Conservation (phyloP, 2,113 vertebrate species). For the Alethe diademata region DNA sequence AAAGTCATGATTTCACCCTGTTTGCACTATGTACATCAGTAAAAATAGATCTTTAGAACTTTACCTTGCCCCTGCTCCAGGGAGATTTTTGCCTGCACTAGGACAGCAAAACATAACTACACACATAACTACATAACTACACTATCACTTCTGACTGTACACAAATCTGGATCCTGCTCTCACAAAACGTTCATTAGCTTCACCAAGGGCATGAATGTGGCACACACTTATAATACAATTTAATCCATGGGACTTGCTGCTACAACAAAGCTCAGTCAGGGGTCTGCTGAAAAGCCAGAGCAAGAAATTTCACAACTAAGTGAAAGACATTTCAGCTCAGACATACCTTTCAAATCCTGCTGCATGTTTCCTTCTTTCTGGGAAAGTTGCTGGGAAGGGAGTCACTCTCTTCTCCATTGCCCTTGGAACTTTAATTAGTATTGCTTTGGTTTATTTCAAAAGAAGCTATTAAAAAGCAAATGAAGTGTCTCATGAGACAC, state of each 20-base stretch:
- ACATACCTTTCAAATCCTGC: constrained; percentile 77
- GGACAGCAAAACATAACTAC: background rate
- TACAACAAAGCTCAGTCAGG: background rate
- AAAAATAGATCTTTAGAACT: background rate
- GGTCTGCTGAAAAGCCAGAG: constrained; percentile 24
- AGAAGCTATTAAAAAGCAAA: constrained; percentile 78
- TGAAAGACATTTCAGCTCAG: constrained; percentile 48
- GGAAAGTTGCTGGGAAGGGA: constrained; percentile 61
- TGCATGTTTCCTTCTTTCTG: constrained; percentile 51
- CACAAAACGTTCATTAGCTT: background rate
- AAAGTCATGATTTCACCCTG: background rate
- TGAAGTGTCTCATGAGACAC: constrained; percentile 74
- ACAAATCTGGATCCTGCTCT: background rate
- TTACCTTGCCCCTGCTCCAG: background rate
- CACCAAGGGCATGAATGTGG: background rate
- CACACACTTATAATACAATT: background rate
- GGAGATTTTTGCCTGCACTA: background rate
- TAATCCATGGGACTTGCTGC: background rate
- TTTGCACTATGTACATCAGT: background rate
- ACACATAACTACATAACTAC: background rate
- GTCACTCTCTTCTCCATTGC: constrained; percentile 72
- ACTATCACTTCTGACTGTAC: background rate
- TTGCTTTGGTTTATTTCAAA: constrained; percentile 83
- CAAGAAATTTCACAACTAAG: constrained; percentile 27
- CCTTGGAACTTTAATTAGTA: constrained; percentile 74